Evolutionary conservation across 2,113 vertebrate genomes (phyloP), one percentile per base, ranked within the genome.

Genomic region (Ophiodon elongatus): DNA sequence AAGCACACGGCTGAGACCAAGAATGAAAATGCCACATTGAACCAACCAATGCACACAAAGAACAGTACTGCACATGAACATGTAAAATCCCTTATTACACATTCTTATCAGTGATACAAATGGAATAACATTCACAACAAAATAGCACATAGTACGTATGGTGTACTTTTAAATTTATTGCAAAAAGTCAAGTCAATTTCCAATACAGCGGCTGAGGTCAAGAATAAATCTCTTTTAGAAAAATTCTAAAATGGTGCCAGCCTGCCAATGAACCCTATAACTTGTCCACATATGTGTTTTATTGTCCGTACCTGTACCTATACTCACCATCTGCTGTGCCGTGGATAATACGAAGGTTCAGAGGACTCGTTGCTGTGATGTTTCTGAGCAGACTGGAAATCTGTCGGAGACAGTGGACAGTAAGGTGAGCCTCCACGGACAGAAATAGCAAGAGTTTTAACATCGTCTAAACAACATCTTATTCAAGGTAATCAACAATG

Each of bases 261-360:
- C n/a, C 50, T 27, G 35, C 23, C 25, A 72, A 8, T 33, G 25
- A 64, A 50, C 47, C 8, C 2, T 27, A 4, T 50, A 17, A 33
- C 19, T 31, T 23, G 52, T 57, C 29, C 13, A 13, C 54, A 70
- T 19, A 54, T 47, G 35, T 64, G 60, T 33, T 68, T 31, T 23
- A 35, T 43, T 73, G 0, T 60, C 31, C 67, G 45, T 39, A 9
- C 7, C 43, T 29, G 33, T 9, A 17, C 6, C 50, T 9, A 11
- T 45, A 88, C 90, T 92, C 78, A 95, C 95, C 94, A 70, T 96
- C 95, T 68, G 93, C 94, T 5, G 94, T 96, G 63, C 93, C 79
- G 15, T 96, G 95, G 39, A 95, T 80, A 11, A 95, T 93, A 1
- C 93, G 91, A 17, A 96, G 92, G 35, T 76, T 83, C 59, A 60